A percentile compares a stretch with the other conserved stretches of the same genome.
Conservation (phyloP, 2,113 vertebrate species). For the Rousettus leschenaultii region DNA sequence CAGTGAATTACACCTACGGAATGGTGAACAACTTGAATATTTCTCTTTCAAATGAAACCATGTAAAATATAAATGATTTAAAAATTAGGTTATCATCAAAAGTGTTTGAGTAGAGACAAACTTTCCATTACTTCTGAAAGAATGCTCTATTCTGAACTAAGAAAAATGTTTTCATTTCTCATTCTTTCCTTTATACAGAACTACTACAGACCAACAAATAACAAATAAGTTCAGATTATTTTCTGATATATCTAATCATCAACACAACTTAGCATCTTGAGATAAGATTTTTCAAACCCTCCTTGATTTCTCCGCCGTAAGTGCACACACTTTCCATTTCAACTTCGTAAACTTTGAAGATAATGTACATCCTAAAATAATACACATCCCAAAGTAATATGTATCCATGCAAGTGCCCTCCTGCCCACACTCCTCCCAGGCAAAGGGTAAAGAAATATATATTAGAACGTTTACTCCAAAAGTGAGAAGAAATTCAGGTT, state of each 20-base stretch:
- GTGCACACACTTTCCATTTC: neutral
- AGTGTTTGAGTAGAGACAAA: neutral
- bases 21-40: neutral
- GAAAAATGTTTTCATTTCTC: neutral
- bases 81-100: neutral
- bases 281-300: neutral
- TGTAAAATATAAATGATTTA: neutral
- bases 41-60: neutral
- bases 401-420: neutral
- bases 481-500: neutral
- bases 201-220: neutral
- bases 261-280: neutral
- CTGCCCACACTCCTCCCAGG: too few relatives aligned
- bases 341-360: neutral
- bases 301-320: neutral
- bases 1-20: neutral
- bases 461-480: neutral
- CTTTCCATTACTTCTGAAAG: neutral
- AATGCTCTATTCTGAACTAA: neutral
- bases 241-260: neutral
- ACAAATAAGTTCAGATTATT: neutral
- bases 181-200: neutral
- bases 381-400: neutral
- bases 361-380: neutral
- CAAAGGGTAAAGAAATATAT: neutral